These are phyloP conservation scores for Priapulus caudatus DNA, from an alignment of 2,888 invertebrate genomes.

Conservation along the genomic window DNA sequence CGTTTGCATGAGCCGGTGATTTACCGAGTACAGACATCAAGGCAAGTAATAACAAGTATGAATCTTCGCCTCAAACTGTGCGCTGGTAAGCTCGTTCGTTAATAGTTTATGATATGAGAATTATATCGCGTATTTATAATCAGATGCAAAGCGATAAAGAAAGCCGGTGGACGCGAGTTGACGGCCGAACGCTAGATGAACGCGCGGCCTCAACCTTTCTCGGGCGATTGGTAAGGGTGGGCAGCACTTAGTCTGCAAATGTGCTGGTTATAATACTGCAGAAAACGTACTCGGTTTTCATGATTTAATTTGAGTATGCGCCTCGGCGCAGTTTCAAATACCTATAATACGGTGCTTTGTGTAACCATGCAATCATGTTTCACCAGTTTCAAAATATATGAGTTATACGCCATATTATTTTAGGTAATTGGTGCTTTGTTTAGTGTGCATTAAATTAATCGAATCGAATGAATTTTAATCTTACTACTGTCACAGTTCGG, in stretches of 20 bases:
- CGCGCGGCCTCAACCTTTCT: constrained; percentile 89
- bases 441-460: no score
- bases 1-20: no score
- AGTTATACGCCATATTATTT: no score
- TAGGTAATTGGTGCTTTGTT: no score
- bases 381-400: constrained; percentile 2
- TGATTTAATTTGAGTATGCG: constrained; percentile 4
- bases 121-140: no score
- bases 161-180: constrained; percentile 86
- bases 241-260: not conserved
- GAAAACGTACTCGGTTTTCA: constrained; percentile 4
- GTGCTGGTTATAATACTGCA: not conserved
- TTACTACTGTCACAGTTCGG: no score
- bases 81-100: no score
- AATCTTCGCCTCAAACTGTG: no score
- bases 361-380: constrained; percentile 14
- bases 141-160: constrained; percentile 59
- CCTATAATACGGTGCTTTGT: constrained; percentile 19
- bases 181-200: constrained; percentile 84
- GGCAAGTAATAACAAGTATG: no score
- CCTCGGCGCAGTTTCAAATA: constrained; percentile 11
- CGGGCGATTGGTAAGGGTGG: constrained; percentile 59
- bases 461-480: no score
- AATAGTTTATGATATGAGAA: no score
- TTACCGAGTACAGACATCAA: no score